Evolutionary conservation across 1,140 invertebrate species (phyloP).

Genomic region (Elymnias hypermnestra): DNA sequence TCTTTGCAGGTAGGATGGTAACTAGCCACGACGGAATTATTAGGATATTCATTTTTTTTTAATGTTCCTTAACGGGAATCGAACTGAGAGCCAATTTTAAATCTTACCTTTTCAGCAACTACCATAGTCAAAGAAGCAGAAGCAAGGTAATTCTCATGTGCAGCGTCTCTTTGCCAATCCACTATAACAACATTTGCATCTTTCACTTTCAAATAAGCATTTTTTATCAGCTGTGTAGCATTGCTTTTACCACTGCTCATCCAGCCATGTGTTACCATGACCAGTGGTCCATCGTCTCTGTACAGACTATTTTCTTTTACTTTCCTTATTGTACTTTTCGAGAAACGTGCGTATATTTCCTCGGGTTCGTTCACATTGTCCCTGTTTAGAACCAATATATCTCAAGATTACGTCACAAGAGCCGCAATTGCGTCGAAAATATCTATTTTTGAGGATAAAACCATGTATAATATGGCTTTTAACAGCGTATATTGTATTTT

Average conservation of each 20-base stretch:
- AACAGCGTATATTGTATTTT: too few relatives aligned
- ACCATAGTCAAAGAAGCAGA: conserved; percentile 6
- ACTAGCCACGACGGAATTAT: too few relatives aligned
- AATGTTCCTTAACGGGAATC: too few relatives aligned
- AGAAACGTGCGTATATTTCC: conserved; percentile 4
- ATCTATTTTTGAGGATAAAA: too few relatives aligned
- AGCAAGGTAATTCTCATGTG: conserved; percentile 7
- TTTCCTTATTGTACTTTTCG: background rate
- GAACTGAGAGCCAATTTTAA: too few relatives aligned
- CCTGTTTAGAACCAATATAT: background rate
- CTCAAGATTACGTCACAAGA: background rate
- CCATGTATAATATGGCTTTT: too few relatives aligned
- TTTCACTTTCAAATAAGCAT: conserved; percentile 12
- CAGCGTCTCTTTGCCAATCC: conserved; percentile 12
- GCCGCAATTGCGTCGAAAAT: too few relatives aligned
- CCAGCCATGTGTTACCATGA: conserved; percentile 21
- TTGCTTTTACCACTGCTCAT: conserved; percentile 4
- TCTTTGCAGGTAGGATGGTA: too few relatives aligned
- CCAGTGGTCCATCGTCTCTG: conserved; percentile 5
- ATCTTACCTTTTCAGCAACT: conserved; percentile 14
- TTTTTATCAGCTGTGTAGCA: conserved; percentile 15
- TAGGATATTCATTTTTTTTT: too few relatives aligned
- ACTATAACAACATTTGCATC: conserved; percentile 19
- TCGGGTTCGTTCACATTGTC: conserved; percentile 1
- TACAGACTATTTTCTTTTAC: conserved; percentile 4